Percentiles rank a stretch among this genome's conserved stretches.
Conservation (phyloP, 1,140 invertebrate genomes). For the Bombus waltoni region DNA sequence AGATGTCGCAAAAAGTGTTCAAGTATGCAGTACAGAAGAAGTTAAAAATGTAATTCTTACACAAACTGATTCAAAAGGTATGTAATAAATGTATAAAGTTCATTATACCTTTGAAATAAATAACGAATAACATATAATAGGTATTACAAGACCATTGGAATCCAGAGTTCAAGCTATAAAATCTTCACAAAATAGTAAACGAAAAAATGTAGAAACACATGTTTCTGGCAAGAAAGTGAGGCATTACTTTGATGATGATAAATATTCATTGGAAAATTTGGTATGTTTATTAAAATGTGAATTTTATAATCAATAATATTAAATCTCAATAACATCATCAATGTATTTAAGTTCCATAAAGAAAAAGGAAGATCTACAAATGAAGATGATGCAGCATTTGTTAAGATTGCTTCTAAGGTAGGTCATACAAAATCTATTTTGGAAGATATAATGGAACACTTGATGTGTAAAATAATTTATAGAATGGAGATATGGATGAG, state of each 20-base stretch:
- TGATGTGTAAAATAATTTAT: constrained; percentile 36
- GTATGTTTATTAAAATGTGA: constrained; percentile 81
- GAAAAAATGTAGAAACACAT: constrained; percentile 88
- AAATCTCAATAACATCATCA: not conserved
- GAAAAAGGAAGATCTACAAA: constrained; percentile 93
- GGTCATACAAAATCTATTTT: constrained; percentile 46
- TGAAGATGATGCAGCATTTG: constrained; percentile 92
- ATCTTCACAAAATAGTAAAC: constrained; percentile 65
- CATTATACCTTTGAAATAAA: not conserved
- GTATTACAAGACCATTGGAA: constrained; percentile 81
- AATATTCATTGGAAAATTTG: constrained; percentile 93
- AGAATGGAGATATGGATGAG: constrained; percentile 90
- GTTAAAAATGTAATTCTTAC: constrained; percentile 86
- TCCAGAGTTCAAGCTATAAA: constrained; percentile 65
- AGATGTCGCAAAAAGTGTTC: constrained; percentile 76
- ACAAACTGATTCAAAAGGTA: constrained; percentile 87
- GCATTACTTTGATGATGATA: constrained; percentile 96
- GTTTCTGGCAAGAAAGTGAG: constrained; percentile 87
- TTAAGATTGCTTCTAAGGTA: constrained; percentile 88
- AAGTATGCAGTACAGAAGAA: constrained; percentile 2
- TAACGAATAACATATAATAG: constrained; percentile 26
- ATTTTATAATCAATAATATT: not conserved
- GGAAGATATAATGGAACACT: constrained; percentile 17
- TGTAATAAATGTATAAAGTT: constrained; percentile 45
- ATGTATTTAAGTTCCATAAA: constrained; percentile 89